These are phyloP conservation scores for Eledone cirrhosa DNA, from an alignment of 2,888 invertebrate species.

Conservation along the genomic window DNA sequence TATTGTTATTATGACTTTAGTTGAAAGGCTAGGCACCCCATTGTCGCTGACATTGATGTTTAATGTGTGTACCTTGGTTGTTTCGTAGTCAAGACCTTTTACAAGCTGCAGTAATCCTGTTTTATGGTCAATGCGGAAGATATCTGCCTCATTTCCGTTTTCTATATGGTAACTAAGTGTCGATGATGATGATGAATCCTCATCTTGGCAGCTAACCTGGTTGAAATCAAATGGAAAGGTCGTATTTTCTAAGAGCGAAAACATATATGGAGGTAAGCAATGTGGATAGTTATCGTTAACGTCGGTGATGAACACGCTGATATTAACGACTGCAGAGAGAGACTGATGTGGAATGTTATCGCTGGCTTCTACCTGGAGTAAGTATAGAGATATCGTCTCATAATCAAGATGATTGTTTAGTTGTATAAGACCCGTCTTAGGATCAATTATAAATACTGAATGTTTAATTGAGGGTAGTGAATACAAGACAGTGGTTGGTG, in stretches of 20 bases:
- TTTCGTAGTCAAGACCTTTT: conserved; percentile 51
- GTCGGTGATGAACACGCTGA: conserved; percentile 28
- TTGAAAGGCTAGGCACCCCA: conserved; percentile 41
- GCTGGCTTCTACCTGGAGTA: conserved; percentile 34
- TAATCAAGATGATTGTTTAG: conserved; percentile 20
- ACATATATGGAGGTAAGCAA: conserved; percentile 17
- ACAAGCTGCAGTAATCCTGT: conserved; percentile 42
- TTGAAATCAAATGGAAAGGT: neutral
- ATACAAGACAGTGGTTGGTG: neutral
- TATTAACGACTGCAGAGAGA: neutral
- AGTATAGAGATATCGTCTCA: conserved; percentile 25
- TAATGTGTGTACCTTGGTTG: conserved; percentile 41
- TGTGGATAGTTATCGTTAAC: conserved; percentile 32
- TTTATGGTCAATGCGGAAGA: conserved; percentile 34
- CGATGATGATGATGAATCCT: neutral
- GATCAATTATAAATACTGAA: conserved; percentile 31
- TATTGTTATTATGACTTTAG: conserved; percentile 38
- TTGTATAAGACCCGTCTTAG: conserved; percentile 22
- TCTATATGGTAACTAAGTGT: neutral
- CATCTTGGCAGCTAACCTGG: conserved; percentile 22
- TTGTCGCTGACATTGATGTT: conserved; percentile 47
- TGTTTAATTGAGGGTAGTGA: conserved; percentile 11
- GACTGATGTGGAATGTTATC: conserved; percentile 34
- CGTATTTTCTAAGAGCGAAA: neutral
- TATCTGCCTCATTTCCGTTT: conserved; percentile 3